Evolutionary conservation across 2,888 invertebrate genomes (phyloP).

Genomic region (Rhorus exstirpatorius): DNA sequence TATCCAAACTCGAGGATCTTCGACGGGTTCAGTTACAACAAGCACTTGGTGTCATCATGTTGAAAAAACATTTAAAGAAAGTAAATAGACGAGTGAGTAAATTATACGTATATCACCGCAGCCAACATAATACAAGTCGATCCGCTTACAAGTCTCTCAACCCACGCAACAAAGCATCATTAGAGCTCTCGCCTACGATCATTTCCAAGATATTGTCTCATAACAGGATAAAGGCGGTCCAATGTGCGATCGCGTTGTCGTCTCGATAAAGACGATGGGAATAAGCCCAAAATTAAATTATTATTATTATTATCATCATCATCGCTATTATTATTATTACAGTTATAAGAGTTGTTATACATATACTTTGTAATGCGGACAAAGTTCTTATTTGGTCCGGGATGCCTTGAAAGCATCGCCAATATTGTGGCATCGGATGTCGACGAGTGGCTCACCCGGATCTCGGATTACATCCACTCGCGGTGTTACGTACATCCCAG

Average conservation of each 20-base stretch:
- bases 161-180: conserved; percentile 33
- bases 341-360: background rate
- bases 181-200: conserved; percentile 49
- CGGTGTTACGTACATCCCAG: conserved; percentile 49
- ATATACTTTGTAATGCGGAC: conserved; percentile 28
- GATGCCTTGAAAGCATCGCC: conserved; percentile 77
- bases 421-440: conserved; percentile 78
- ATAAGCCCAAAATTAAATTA: conserved; percentile 26
- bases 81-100: conserved; percentile 8
- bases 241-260: conserved; percentile 8
- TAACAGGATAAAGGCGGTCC: conserved; percentile 49
- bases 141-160: conserved; percentile 45
- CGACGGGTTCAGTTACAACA: conserved; percentile 28
- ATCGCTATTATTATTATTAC: background rate
- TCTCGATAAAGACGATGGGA: conserved; percentile 27
- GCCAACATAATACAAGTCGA: conserved; percentile 44
- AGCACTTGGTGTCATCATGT: conserved; percentile 8
- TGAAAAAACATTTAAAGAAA: conserved; percentile 4
- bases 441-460: conserved; percentile 68
- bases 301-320: conserved; percentile 15
- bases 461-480: conserved; percentile 70
- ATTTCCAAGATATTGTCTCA: conserved; percentile 45
- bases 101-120: conserved; percentile 22
- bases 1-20: conserved; percentile 3
- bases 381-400: conserved; percentile 72